These are phyloP conservation scores for Sus cebifrons DNA, from an alignment of 2,797 vertebrate genomes.

Conservation along the genomic window DNA sequence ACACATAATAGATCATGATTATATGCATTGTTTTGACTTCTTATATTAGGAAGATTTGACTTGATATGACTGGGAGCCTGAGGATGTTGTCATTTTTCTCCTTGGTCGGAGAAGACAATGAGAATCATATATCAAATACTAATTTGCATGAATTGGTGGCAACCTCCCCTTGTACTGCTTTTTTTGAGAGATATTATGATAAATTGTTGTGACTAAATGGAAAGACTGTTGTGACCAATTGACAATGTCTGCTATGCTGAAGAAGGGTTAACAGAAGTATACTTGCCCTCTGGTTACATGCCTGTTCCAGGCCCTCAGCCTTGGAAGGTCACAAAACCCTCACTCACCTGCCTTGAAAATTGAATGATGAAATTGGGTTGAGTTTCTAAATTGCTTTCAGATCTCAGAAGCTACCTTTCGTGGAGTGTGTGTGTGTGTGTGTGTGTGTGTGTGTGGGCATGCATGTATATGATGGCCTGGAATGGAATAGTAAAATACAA, in stretches of 20 bases:
- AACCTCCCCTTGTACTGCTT: neutral
- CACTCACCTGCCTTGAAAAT: neutral
- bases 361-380: neutral
- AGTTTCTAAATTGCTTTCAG: conserved; percentile 12
- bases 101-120: neutral
- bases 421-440: neutral
- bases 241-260: neutral
- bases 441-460: neutral
- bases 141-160: neutral
- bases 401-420: neutral
- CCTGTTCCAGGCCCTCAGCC: neutral
- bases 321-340: neutral
- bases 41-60: neutral
- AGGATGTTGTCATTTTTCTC: neutral
- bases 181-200: conserved; percentile 36
- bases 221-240: neutral
- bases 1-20: neutral
- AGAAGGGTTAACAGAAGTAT: neutral
- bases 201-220: neutral
- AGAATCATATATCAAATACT: neutral
- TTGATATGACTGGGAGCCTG: neutral
- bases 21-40: neutral
- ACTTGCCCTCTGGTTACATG: neutral
- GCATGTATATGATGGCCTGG: neutral
- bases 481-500: neutral